Evolutionary conservation across 2,797 vertebrate genomes (phyloP).

Genomic region (Eulemur rubriventer): DNA sequence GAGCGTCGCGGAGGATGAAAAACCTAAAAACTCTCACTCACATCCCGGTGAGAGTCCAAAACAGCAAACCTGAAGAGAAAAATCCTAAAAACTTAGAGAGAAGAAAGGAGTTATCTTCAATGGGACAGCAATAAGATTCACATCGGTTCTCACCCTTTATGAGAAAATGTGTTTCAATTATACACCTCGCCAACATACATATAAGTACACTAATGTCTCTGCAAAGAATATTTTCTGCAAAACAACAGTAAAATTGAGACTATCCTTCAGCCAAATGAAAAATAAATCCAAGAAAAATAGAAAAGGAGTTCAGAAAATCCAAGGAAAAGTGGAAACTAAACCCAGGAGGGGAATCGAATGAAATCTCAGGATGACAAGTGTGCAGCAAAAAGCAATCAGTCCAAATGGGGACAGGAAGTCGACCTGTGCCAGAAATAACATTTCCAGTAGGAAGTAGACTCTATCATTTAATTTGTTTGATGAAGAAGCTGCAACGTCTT

Average conservation of each 20-base stretch:
- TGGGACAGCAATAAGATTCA: neutral
- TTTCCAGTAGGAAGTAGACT: neutral
- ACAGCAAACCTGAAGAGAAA: neutral
- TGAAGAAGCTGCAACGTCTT: neutral
- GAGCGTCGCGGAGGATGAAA: neutral
- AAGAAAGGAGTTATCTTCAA: neutral
- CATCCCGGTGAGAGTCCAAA: neutral
- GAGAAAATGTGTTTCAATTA: constrained; percentile 38
- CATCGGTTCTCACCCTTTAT: neutral
- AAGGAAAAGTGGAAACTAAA: constrained; percentile 52
- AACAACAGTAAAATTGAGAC: constrained; percentile 43
- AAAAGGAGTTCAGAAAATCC: constrained; percentile 32
- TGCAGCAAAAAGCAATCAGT: neutral
- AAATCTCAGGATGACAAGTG: neutral
- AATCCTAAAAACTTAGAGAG: neutral
- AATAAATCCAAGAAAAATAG: constrained; percentile 63
- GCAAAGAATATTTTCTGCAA: constrained; percentile 39
- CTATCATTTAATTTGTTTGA: neutral
- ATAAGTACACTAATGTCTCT: neutral
- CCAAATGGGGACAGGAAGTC: neutral
- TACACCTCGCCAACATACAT: neutral
- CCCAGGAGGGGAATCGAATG: neutral
- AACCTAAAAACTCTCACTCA: neutral
- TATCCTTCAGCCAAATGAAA: constrained; percentile 61
- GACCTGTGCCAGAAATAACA: neutral